These are phyloP conservation scores for Eunapius fragilis DNA, from an alignment of 37 sponge, comb jelly and placozoan genomes.

Conservation along the genomic window DNA sequence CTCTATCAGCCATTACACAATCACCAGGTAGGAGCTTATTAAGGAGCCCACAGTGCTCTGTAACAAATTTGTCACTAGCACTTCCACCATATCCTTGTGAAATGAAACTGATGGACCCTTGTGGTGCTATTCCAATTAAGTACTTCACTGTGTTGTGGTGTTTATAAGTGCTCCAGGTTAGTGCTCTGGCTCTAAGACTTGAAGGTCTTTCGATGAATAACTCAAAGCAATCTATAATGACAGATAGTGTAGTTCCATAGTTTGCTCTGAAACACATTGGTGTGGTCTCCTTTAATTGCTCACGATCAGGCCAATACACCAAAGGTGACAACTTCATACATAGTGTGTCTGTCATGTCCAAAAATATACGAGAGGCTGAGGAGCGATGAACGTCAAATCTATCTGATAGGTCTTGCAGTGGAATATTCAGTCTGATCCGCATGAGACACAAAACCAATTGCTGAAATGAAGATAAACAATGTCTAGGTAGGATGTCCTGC, in stretches of 20 bases:
- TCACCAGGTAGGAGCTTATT: constrained; percentile 44
- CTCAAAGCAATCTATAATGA: constrained; percentile 30
- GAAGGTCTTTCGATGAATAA: background rate
- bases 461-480: too few species aligned
- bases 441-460: too few species aligned
- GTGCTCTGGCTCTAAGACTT: constrained; percentile 34
- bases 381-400: too few species aligned
- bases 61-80: constrained; percentile 16
- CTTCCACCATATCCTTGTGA: constrained; percentile 27
- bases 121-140: constrained; percentile 25
- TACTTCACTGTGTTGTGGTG: constrained; percentile 4
- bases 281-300: too few species aligned
- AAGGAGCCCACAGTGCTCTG: constrained; percentile 25
- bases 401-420: too few species aligned
- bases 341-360: background rate
- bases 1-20: constrained; percentile 56
- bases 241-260: constrained; percentile 8
- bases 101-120: constrained; percentile 21
- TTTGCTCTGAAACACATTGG: too few species aligned
- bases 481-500: too few species aligned
- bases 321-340: background rate
- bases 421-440: too few species aligned
- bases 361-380: background rate
- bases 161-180: background rate
- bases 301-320: constrained; percentile 6